phyloP scores from a whole-genome alignment of 1,140 invertebrate genomes.

The Listronotus bonariensis region DNA sequence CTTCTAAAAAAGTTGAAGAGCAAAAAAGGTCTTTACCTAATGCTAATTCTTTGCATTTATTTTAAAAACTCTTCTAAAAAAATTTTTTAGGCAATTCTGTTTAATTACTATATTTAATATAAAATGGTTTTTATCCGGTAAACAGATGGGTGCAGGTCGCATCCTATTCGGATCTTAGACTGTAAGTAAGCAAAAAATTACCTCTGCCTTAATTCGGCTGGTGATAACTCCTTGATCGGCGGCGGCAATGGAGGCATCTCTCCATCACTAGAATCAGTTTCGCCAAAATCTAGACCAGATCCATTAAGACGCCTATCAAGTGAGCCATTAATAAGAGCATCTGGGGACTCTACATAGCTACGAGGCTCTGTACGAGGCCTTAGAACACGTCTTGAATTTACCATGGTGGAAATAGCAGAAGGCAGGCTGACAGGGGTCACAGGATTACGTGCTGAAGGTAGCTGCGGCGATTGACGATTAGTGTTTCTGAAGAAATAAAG shows the following conservation, averaged over 20 bases:
- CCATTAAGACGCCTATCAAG: constrained; percentile 57
- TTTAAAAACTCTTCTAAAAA: no score
- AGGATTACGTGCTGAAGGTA: neutral
- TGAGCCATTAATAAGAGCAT: constrained; percentile 64
- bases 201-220: constrained; percentile 65
- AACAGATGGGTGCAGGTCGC: no score
- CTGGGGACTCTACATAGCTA: constrained; percentile 74
- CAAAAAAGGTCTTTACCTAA: no score
- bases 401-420: constrained; percentile 27
- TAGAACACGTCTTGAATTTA: constrained; percentile 64
- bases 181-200: constrained; percentile 34
- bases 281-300: constrained; percentile 50
- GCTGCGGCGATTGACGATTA: constrained; percentile 13
- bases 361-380: constrained; percentile 76
- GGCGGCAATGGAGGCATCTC: constrained; percentile 66
- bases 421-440: neutral
- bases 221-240: constrained; percentile 69
- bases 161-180: no score
- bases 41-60: no score
- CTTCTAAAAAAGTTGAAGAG: no score
- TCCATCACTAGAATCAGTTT: constrained; percentile 59
- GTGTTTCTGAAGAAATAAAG: constrained; percentile 4
- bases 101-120: no score
- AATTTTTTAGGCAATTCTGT: no score
- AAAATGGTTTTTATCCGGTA: no score